phyloP scores from a whole-genome alignment of 2,113 vertebrate genomes.

The Mirza zaza region DNA sequence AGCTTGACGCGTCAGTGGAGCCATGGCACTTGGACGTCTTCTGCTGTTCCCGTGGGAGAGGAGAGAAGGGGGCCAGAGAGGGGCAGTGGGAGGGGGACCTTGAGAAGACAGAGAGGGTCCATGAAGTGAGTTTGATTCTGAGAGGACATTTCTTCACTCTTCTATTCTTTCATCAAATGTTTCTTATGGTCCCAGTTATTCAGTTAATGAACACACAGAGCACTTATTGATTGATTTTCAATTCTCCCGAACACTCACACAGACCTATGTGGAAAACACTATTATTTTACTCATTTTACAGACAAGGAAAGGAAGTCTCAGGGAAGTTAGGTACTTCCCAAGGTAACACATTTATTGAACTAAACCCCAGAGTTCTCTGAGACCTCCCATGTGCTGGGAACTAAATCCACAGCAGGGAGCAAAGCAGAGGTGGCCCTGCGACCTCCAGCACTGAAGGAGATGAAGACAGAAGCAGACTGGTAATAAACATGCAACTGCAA shows the following conservation, averaged over 20 bases:
- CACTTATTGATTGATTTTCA: background rate
- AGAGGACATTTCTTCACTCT: background rate
- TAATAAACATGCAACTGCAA: background rate
- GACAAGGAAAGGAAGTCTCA: background rate
- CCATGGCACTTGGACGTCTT: no score
- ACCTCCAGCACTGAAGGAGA: background rate
- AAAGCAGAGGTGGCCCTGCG: no score
- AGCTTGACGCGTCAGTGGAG: background rate
- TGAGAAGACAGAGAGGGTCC: background rate
- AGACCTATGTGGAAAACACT: background rate
- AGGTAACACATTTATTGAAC: no score
- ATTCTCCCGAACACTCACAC: background rate
- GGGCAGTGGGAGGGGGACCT: accelerated
- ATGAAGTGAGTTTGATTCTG: background rate
- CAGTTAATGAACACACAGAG: background rate
- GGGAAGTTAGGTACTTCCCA: background rate
- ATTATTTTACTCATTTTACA: background rate
- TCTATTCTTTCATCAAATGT: background rate
- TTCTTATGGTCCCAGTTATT: background rate
- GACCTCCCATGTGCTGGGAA: accelerated
- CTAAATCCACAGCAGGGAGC: background rate
- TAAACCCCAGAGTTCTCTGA: background rate
- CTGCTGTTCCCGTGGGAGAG: background rate
- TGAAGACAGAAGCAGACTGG: background rate
- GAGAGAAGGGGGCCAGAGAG: background rate